phyloP scores from a whole-genome alignment of 2,113 vertebrate genomes.

The Struthidea cinerea region DNA sequence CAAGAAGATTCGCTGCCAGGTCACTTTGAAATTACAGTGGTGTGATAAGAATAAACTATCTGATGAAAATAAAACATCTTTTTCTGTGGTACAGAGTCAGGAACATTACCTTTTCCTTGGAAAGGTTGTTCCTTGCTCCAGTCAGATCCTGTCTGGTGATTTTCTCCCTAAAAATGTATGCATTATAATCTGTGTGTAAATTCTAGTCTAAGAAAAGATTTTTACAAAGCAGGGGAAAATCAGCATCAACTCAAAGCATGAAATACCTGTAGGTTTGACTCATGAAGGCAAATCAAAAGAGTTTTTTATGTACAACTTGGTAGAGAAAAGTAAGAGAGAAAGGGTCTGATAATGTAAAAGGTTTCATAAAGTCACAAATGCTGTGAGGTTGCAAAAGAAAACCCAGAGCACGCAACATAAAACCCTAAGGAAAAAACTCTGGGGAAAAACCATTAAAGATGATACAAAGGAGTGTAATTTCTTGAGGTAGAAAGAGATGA shows the following conservation, averaged over 20 bases:
- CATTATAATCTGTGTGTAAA: background rate
- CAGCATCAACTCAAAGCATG: background rate
- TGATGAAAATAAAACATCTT: background rate
- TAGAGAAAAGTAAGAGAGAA: background rate
- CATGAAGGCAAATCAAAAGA: background rate
- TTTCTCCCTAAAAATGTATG: background rate
- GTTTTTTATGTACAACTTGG: background rate
- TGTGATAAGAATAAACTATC: background rate
- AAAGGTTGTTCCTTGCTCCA: background rate
- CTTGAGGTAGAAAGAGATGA: background rate
- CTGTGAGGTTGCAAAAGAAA: background rate
- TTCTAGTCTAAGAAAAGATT: background rate
- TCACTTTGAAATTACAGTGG: background rate
- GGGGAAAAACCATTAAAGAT: background rate
- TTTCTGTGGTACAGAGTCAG: background rate
- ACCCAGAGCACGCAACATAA: background rate
- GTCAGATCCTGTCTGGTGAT: background rate
- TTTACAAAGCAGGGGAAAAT: background rate
- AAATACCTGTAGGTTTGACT: background rate
- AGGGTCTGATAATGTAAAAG: background rate
- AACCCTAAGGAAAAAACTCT: background rate
- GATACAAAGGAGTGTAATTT: background rate
- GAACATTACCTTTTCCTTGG: background rate
- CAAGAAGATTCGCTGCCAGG: background rate
- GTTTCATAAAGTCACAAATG: background rate